These are phyloP conservation scores for Gastrophryne carolinensis DNA, from an alignment of 2,797 vertebrate genomes.

Conservation along the genomic window DNA sequence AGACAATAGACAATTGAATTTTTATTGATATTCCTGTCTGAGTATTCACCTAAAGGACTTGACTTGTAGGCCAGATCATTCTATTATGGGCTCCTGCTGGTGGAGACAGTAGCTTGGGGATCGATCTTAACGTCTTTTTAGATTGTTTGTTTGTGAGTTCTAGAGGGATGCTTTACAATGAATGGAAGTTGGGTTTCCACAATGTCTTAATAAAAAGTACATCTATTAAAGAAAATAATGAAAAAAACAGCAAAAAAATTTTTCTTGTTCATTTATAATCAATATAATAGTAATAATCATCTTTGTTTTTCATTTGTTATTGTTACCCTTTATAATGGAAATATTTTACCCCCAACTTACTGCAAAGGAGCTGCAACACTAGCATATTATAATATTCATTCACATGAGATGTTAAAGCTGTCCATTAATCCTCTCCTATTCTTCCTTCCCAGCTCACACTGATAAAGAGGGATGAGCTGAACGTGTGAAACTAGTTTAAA, in stretches of 20 bases:
- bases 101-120: conserved; percentile 56
- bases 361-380: too few species aligned
- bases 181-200: conserved; percentile 2
- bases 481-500: too few species aligned
- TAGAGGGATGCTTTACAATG: neutral
- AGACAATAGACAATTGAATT: conserved; percentile 77
- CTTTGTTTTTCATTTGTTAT: neutral
- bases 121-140: conserved; percentile 65
- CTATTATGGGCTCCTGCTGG: conserved; percentile 66
- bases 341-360: too few species aligned
- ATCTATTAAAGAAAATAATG: conserved; percentile 3
- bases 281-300: too few species aligned
- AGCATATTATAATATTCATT: too few species aligned
- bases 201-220: conserved; percentile 8
- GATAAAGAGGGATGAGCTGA: too few species aligned
- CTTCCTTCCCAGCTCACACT: too few species aligned
- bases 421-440: too few species aligned
- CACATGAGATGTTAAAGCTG: too few species aligned
- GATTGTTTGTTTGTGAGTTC: conserved; percentile 43
- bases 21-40: conserved; percentile 79
- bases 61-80: conserved; percentile 68
- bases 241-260: too few species aligned
- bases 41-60: conserved; percentile 72
- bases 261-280: too few species aligned
- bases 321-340: neutral